phyloP scores from a whole-genome alignment of 2,113 vertebrate genomes.

The Tachuris rubrigastra region DNA sequence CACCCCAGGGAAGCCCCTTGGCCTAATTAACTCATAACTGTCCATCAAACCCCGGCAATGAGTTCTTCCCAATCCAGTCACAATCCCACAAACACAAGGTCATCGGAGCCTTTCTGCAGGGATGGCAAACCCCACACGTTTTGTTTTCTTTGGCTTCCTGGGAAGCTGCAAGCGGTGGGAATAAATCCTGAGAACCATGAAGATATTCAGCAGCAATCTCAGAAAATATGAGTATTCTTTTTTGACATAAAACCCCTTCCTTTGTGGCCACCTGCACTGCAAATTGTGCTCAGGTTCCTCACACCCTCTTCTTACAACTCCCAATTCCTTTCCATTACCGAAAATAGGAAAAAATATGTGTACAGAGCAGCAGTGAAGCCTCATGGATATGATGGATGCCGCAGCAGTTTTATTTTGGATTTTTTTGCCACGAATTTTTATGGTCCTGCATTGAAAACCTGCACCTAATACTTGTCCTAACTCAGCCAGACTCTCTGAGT shows the following conservation, averaged over 20 bases:
- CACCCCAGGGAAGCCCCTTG: not conserved
- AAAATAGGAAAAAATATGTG: not conserved
- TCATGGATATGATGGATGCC: not conserved
- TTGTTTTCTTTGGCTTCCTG: not conserved
- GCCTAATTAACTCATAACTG: not conserved
- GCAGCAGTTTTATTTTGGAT: not conserved
- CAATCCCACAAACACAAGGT: not conserved
- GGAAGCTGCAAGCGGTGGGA: not conserved
- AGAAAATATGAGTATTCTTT: not conserved
- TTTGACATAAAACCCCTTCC: not conserved
- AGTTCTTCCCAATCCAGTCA: not conserved
- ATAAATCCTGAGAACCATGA: not conserved
- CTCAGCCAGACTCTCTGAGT: not conserved
- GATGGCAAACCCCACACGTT: not conserved
- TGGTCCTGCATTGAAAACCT: not conserved
- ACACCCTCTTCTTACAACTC: not conserved
- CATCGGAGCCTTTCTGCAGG: not conserved
- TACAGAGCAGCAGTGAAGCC: not conserved
- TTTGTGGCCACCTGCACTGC: not conserved
- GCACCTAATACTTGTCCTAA: not conserved
- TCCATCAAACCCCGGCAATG: not conserved
- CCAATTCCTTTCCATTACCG: not conserved
- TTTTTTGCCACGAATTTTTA: conserved; percentile 19
- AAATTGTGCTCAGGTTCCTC: not conserved
- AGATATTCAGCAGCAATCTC: not conserved